Conservation (phyloP, 2,113 vertebrate genomes). For the Centropristis striata region DNA sequence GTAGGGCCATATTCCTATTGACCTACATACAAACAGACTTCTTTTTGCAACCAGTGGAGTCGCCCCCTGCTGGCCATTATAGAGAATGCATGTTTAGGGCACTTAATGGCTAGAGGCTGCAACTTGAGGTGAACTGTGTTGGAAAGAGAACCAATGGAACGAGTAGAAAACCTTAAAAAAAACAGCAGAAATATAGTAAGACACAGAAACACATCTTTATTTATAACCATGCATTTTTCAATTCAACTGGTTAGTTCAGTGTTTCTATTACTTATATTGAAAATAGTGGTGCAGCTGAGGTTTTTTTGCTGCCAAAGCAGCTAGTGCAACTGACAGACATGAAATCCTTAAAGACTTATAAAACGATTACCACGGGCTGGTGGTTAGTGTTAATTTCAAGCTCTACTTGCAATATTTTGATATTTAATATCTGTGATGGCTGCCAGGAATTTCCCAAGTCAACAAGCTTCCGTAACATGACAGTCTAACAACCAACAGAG, state of each 20-base stretch:
- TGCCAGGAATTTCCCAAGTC: constrained; percentile 52
- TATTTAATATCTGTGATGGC: constrained; percentile 55
- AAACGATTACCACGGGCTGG: constrained; percentile 43
- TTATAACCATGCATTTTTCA: neutral
- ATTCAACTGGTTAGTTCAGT: neutral
- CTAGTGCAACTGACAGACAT: constrained; percentile 30
- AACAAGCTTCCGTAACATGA: constrained; percentile 59
- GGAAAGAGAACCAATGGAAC: no score
- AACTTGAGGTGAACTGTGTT: no score
- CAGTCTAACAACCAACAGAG: constrained; percentile 51
- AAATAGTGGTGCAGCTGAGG: neutral
- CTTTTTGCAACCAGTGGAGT: no score
- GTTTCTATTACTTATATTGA: neutral
- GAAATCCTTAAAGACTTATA: constrained; percentile 45
- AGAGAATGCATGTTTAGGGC: no score
- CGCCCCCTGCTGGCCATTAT: no score
- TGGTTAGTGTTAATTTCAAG: constrained; percentile 58
- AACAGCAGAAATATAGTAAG: no score
- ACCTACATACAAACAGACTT: no score
- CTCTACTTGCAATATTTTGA: constrained; percentile 46
- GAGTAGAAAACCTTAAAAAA: no score
- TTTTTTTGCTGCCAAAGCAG: constrained; percentile 19
- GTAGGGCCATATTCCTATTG: no score
- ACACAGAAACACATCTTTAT: neutral
- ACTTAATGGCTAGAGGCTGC: no score